Percentiles rank a stretch among this genome's conserved stretches.
phyloP scores from a whole-genome alignment of 2,113 vertebrate genomes.

The Aegithalos caudatus region DNA sequence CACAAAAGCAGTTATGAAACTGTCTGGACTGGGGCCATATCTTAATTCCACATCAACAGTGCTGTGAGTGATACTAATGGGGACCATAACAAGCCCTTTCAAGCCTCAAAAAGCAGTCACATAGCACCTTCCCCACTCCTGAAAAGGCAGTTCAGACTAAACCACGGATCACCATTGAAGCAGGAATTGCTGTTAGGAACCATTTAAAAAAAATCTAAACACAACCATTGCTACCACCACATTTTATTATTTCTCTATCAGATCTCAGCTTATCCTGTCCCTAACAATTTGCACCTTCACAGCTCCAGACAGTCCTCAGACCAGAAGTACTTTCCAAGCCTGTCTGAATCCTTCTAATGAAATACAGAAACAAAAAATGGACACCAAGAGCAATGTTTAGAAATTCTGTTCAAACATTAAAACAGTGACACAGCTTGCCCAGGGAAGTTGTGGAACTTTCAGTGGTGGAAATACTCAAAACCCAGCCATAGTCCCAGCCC shows the following conservation, averaged over 20 bases:
- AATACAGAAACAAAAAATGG: not conserved
- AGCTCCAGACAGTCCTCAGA: not conserved
- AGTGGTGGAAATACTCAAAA: not conserved
- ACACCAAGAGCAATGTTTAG: not conserved
- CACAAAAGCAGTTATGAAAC: not conserved
- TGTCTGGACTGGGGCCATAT: not conserved
- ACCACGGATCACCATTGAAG: not conserved
- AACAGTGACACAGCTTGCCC: not conserved
- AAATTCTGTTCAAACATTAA: not conserved
- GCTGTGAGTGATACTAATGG: accelerated
- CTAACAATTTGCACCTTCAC: not conserved
- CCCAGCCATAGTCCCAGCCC: not conserved
- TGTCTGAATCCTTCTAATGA: not conserved
- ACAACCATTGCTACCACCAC: not conserved
- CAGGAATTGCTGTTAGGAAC: not conserved
- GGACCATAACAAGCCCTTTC: not conserved
- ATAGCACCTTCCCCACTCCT: not conserved
- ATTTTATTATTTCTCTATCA: not conserved
- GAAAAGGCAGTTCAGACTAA: not conserved
- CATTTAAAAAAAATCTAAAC: not conserved
- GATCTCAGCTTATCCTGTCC: not conserved
- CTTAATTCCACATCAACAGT: not conserved
- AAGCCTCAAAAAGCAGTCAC: not conserved
- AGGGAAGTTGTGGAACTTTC: not conserved
- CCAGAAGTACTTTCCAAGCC: not conserved